A percentile compares a stretch with the other conserved stretches of the same genome.
phyloP scores from a whole-genome alignment of 92 coral and sea anemone genomes.

The Montipora capitata region DNA sequence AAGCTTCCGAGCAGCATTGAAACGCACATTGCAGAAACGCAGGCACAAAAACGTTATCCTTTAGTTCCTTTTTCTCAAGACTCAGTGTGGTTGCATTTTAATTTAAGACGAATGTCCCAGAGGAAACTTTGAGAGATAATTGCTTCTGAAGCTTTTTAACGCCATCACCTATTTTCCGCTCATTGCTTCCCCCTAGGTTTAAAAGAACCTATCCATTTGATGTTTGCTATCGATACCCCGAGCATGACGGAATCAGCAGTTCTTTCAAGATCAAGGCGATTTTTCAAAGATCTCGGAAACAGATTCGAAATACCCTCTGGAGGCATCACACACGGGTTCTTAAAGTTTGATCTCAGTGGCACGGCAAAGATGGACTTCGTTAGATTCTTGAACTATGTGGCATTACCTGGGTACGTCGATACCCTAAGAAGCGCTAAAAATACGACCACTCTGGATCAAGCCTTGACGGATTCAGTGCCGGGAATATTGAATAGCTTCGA shows the following conservation, averaged over 20 bases:
- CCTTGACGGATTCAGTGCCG: constrained; percentile 87
- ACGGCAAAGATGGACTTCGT: constrained; percentile 73
- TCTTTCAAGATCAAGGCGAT: constrained; percentile 74
- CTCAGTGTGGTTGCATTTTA: too few species aligned
- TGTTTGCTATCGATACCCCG: constrained; percentile 86
- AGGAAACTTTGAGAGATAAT: background rate
- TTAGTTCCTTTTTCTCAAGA: too few species aligned
- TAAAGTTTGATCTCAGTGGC: constrained; percentile 76
- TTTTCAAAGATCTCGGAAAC: constrained; percentile 87
- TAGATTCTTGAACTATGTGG: constrained; percentile 70
- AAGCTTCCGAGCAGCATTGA: too few species aligned
- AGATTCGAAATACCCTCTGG: constrained; percentile 83
- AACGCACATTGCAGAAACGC: too few species aligned
- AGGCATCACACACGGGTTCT: constrained; percentile 86
- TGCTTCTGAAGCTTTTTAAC: background rate
- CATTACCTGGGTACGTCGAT: constrained; percentile 80
- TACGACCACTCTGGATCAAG: constrained; percentile 79
- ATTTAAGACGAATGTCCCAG: too few species aligned
- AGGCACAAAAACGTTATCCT: too few species aligned
- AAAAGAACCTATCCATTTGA: constrained; percentile 86
- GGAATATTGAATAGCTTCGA: constrained; percentile 71
- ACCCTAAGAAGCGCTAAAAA: constrained; percentile 79
- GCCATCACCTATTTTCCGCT: background rate
- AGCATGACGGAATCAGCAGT: constrained; percentile 71
- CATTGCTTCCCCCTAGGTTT: constrained; percentile 52